Evolutionary conservation across 2,888 invertebrate genomes (phyloP).

Genomic region (Xestobium rufovillosum): DNA sequence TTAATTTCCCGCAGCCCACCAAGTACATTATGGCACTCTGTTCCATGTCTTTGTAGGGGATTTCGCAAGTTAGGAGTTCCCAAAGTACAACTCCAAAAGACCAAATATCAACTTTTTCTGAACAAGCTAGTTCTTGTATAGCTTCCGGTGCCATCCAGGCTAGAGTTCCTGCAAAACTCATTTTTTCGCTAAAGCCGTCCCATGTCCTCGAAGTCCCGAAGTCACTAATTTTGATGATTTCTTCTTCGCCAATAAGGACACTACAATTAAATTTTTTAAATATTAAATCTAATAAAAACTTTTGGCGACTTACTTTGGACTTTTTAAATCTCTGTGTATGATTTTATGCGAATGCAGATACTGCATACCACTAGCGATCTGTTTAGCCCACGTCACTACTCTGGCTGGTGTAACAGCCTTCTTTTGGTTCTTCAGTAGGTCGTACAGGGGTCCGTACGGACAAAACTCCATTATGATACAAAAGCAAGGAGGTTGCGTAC

Average conservation of each 20-base stretch:
- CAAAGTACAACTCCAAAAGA: slow-evolving; percentile 96
- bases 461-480: slow-evolving; percentile 99
- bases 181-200: slow-evolving; percentile 90
- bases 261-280: slow-evolving; percentile 42
- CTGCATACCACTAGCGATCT: slow-evolving; percentile 94
- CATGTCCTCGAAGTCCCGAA: slow-evolving; percentile 94
- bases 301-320: slow-evolving; percentile 85
- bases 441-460: slow-evolving; percentile 89
- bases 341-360: slow-evolving; percentile 95
- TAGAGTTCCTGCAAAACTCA: slow-evolving; percentile 98
- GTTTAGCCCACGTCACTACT: slow-evolving; percentile 87
- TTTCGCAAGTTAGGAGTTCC: slow-evolving; percentile 93
- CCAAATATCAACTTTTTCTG: slow-evolving; percentile 98
- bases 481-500: slow-evolving; percentile 83
- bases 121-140: slow-evolving; percentile 92
- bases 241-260: slow-evolving; percentile 68
- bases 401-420: slow-evolving; percentile 77
- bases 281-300: slow-evolving; percentile 3
- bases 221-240: slow-evolving; percentile 87
- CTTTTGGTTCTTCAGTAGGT: slow-evolving; percentile 76
- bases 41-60: slow-evolving; percentile 90
- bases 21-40: slow-evolving; percentile 97
- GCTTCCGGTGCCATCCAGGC: slow-evolving; percentile 99
- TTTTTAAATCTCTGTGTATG: slow-evolving; percentile 96
- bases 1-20: slow-evolving; percentile 88